Evolutionary conservation across 2,113 vertebrate genomes (phyloP), one percentile per base, ranked within the genome.

Genomic region (Thalassoma bifasciatum): DNA sequence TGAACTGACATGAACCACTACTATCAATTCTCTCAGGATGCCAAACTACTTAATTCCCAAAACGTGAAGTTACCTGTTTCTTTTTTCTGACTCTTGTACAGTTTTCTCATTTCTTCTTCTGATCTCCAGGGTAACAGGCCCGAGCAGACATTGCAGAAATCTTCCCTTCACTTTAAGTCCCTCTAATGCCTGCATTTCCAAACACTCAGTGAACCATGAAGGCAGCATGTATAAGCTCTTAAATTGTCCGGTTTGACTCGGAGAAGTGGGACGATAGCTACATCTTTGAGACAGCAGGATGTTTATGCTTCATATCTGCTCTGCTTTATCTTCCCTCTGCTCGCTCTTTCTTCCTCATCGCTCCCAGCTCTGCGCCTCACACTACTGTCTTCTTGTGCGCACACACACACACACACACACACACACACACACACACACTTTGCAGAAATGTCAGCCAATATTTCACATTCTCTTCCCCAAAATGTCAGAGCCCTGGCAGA

Each of bases 381-480:
- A 19, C 68, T 54, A 65, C 66, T 70, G 53, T 81, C 66, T 70
- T 47, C 16, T 0, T n/a, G n/a, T n/a, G n/a, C n/a, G n/a, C n/a
- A n/a, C 46, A 42, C 40, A 51, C 52, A 30, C 30, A 30, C 3
- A 6, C 3, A 30, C 30, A 30, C 3, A 54, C 50, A 47, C 52
- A 53, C 10, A 19, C 0, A 46, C 38, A 38, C 24, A 23, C 68
- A 34, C 37, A 62, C 5, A 22, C 40, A 24, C 53, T 34, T 6
- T n/a, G 53, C 76, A 84, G 82, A 91, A 94, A 93, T 90, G 91
- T 90, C 90, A 92, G 71, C 59, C 54, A 77, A 82, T 83, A 77
- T 88, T 84, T 90, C 86, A 73, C 68, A 82, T 89, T 86, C 68
- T 79, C 76, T 38, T 72, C 65, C 62, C 66, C 53, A 86, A 91